A percentile compares a stretch with the other conserved stretches of the same genome.
Evolutionary conservation across 2,888 invertebrate species (phyloP).

Genomic region (Cotesia congregata): DNA sequence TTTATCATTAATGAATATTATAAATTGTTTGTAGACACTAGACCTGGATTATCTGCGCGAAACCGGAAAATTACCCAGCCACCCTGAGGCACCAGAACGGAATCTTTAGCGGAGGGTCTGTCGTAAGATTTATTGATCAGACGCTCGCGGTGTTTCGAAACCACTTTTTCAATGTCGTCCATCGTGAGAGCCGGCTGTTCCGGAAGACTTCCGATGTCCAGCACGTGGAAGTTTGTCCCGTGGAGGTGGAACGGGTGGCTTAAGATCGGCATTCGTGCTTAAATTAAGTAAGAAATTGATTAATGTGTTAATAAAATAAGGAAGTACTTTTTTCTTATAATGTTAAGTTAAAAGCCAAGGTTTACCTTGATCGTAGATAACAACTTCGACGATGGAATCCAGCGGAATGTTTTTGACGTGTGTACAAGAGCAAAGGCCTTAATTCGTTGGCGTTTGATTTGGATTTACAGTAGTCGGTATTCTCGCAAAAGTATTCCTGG

Average conservation of each 20-base stretch:
- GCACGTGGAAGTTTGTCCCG: slow-evolving; percentile 85
- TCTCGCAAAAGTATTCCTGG: slow-evolving; percentile 83
- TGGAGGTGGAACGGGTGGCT: slow-evolving; percentile 93
- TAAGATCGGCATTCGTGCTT: slow-evolving; percentile 72
- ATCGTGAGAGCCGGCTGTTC: slow-evolving; percentile 82
- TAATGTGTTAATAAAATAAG: neutral
- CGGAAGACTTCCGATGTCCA: slow-evolving; percentile 87
- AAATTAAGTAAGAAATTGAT: neutral
- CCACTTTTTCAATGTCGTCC: slow-evolving; percentile 79
- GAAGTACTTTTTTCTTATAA: slow-evolving; percentile 3
- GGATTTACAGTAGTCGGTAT: slow-evolving; percentile 77
- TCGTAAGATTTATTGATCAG: slow-evolving; percentile 83
- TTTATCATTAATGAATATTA: neutral
- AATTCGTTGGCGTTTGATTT: slow-evolving; percentile 66
- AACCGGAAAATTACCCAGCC: slow-evolving; percentile 90
- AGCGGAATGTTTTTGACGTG: slow-evolving; percentile 87
- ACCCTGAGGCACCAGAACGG: slow-evolving; percentile 90
- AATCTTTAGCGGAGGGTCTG: slow-evolving; percentile 87
- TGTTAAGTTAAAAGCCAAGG: slow-evolving; percentile 9
- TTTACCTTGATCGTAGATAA: slow-evolving; percentile 86
- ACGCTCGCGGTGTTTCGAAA: slow-evolving; percentile 86
- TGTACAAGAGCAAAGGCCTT: slow-evolving; percentile 82
- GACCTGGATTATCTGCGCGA: slow-evolving; percentile 86
- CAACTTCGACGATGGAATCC: slow-evolving; percentile 88
- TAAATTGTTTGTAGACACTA: neutral